Conservation (phyloP, 2,113 vertebrate species). For the Fulica atra region DNA sequence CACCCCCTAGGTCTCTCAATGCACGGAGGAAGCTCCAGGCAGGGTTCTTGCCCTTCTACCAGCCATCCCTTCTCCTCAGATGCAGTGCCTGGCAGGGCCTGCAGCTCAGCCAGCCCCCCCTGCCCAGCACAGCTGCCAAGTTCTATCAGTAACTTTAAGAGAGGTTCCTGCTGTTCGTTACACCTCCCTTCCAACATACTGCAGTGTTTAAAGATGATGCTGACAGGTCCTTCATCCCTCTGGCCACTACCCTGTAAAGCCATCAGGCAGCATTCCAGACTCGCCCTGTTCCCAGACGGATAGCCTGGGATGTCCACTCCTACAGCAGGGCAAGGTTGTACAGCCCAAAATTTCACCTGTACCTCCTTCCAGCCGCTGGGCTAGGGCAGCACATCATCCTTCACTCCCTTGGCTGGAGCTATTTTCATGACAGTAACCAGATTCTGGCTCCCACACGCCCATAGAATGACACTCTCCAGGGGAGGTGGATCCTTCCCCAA, state of each 20-base stretch:
- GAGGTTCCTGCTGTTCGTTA: background rate
- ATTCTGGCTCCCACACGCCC: background rate
- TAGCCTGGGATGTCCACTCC: background rate
- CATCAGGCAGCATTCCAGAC: rapidly evolving
- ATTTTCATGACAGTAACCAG: background rate
- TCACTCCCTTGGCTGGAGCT: background rate
- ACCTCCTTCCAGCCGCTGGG: background rate
- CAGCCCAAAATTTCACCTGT: background rate
- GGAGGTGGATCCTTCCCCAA: background rate
- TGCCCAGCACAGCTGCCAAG: background rate
- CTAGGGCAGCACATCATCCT: background rate
- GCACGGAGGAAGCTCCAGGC: background rate
- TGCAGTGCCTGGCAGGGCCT: background rate
- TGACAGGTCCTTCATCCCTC: rapidly evolving
- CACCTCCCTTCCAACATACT: too few relatives aligned
- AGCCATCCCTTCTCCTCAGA: background rate
- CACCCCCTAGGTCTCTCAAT: background rate
- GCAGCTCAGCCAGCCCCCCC: background rate
- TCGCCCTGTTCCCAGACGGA: background rate
- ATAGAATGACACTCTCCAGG: background rate
- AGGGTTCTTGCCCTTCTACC: background rate
- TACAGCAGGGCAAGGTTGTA: background rate
- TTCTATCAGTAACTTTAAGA: background rate
- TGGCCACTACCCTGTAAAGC: background rate
- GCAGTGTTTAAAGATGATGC: background rate